Evolutionary conservation across 2,888 invertebrate genomes (phyloP).

Genomic region (Lycia hirtaria): DNA sequence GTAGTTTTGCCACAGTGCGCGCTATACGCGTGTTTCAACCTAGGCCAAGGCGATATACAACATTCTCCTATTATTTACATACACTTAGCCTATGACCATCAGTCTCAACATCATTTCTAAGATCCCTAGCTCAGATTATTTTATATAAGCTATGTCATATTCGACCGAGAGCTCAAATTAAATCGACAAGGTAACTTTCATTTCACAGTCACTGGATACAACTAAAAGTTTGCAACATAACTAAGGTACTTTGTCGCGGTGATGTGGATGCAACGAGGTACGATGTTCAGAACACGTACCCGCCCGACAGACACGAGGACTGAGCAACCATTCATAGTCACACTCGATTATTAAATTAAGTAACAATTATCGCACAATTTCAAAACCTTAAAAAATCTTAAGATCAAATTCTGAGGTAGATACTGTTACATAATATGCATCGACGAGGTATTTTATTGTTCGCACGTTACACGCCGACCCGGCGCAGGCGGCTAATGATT

Average conservation of each 20-base stretch:
- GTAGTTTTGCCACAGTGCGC: slow-evolving; percentile 79
- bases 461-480: slow-evolving; percentile 63
- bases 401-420: slow-evolving; percentile 85
- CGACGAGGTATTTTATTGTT: slow-evolving; percentile 80
- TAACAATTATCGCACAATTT: slow-evolving; percentile 82
- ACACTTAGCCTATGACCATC: slow-evolving; percentile 83
- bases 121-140: slow-evolving; percentile 76
- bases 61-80: slow-evolving; percentile 85
- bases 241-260: slow-evolving; percentile 65
- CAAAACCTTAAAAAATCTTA: slow-evolving; percentile 80
- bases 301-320: slow-evolving; percentile 70
- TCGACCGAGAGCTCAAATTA: slow-evolving; percentile 75
- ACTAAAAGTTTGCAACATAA: slow-evolving; percentile 63
- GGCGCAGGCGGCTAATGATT: slow-evolving; percentile 49
- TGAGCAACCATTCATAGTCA: slow-evolving; percentile 79
- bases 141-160: slow-evolving; percentile 72
- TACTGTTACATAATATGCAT: slow-evolving; percentile 81
- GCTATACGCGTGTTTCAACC: slow-evolving; percentile 75
- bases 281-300: slow-evolving; percentile 73
- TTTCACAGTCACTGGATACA: slow-evolving; percentile 78
- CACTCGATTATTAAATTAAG: slow-evolving; percentile 79
- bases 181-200: slow-evolving; percentile 78
- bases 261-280: slow-evolving; percentile 66
- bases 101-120: slow-evolving; percentile 81
- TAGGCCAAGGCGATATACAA: slow-evolving; percentile 82